Percentiles rank a stretch among this genome's conserved stretches.
Conservation (phyloP, 2,113 vertebrate genomes). For the Neofelis nebulosa region DNA sequence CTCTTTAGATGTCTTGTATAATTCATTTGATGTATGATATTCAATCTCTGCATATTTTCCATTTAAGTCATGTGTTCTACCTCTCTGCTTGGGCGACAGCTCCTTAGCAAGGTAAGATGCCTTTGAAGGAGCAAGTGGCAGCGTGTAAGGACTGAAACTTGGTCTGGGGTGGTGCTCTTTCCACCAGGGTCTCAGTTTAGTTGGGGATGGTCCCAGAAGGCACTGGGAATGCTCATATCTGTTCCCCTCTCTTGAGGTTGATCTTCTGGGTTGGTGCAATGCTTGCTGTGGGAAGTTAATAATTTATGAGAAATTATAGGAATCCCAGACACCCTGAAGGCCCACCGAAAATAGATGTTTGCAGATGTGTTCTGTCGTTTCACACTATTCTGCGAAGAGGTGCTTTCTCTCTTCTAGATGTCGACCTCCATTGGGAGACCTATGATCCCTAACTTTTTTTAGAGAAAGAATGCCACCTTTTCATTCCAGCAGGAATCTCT, state of each 20-base stretch:
- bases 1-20: background rate
- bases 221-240: background rate
- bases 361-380: background rate
- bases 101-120: background rate
- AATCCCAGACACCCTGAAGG: background rate
- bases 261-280: background rate
- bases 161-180: background rate
- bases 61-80: no score
- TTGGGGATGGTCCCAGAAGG: background rate
- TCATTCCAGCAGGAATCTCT: background rate
- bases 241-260: background rate
- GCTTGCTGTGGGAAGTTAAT: background rate
- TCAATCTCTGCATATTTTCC: background rate
- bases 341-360: background rate
- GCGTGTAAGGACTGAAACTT: accelerated
- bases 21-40: background rate
- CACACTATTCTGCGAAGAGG: no score
- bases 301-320: background rate
- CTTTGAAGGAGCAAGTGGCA: background rate
- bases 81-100: background rate
- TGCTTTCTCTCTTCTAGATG: background rate
- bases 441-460: background rate
- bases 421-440: background rate
- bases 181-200: background rate
- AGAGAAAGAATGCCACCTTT: background rate